Evolutionary conservation across 2,797 vertebrate species (phyloP).

Genomic region (Lophotriccus pileatus): DNA sequence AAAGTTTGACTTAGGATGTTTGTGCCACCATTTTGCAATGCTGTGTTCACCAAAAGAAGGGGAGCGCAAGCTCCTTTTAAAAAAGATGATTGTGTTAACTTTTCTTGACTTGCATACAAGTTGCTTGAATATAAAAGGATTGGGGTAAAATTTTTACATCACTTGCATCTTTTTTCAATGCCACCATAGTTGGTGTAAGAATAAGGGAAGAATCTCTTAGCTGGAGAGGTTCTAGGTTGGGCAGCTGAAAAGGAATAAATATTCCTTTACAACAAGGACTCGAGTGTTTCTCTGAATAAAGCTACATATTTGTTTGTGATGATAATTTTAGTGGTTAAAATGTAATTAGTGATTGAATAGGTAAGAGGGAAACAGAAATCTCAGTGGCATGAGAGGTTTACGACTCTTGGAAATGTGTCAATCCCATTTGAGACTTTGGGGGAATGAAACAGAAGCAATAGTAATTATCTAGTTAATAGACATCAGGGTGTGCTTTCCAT

Average conservation of each 20-base stretch:
- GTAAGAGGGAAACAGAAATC: not conserved
- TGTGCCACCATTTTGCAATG: not conserved
- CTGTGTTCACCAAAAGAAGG: not conserved
- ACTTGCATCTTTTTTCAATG: not conserved
- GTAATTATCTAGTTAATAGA: slow-evolving; percentile 26
- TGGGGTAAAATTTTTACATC: not conserved
- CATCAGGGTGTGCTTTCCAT: not conserved
- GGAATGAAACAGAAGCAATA: not conserved
- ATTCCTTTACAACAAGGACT: not conserved
- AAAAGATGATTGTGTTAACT: not conserved
- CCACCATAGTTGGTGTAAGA: fast-evolving
- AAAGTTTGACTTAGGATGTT: not conserved
- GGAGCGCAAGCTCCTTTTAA: not conserved
- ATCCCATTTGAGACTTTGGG: not conserved
- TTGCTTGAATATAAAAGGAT: not conserved
- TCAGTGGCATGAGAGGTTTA: not conserved
- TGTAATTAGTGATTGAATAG: slow-evolving; percentile 5
- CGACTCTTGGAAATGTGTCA: not conserved
- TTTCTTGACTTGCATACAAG: not conserved
- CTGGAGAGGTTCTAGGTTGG: not conserved
- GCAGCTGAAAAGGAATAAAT: not conserved
- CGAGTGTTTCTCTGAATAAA: not conserved
- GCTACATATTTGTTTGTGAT: not conserved
- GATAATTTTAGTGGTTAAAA: slow-evolving; percentile 18
- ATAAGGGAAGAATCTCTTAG: not conserved